Evolutionary conservation across 1,140 invertebrate species (phyloP).

Genomic region (Musca vetustissima): DNA sequence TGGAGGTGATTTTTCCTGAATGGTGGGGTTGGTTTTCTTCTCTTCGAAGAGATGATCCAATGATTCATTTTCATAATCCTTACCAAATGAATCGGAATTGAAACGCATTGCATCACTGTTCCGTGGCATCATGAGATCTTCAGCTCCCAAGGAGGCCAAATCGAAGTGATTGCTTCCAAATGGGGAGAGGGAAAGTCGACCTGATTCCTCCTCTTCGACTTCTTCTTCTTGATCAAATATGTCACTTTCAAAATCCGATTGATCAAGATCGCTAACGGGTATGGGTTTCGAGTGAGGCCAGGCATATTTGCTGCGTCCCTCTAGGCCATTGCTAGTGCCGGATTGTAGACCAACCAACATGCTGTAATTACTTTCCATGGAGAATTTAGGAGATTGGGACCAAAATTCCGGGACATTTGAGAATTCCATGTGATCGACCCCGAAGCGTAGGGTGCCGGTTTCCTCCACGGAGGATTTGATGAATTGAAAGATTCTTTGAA

Average conservation of each 20-base stretch:
- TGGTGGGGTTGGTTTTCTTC: background rate
- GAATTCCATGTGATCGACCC: constrained; percentile 47
- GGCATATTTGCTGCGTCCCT: constrained; percentile 47
- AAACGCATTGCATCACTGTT: background rate
- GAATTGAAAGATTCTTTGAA: constrained; percentile 43
- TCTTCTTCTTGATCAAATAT: constrained; percentile 2
- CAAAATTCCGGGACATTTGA: constrained; percentile 42
- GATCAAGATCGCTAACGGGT: constrained; percentile 40
- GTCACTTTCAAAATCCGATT: constrained; percentile 35
- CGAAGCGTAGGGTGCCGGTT: constrained; percentile 37
- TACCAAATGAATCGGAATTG: constrained; percentile 34
- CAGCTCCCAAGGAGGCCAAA: constrained; percentile 14
- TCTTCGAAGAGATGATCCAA: constrained; percentile 47
- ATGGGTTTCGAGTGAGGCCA: constrained; percentile 38
- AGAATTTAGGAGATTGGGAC: constrained; percentile 40
- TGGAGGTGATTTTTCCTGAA: background rate
- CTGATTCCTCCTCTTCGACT: constrained; percentile 37
- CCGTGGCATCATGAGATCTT: background rate
- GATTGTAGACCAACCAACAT: constrained; percentile 49
- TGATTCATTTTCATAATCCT: constrained; percentile 42
- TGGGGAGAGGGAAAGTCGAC: constrained; percentile 40
- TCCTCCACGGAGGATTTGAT: constrained; percentile 30
- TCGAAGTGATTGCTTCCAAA: constrained; percentile 27
- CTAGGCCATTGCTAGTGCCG: constrained; percentile 43
- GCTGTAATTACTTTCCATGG: constrained; percentile 51